These are phyloP conservation scores for Andrena haemorrhoa DNA, from an alignment of 2,888 invertebrate species.

Conservation along the genomic window DNA sequence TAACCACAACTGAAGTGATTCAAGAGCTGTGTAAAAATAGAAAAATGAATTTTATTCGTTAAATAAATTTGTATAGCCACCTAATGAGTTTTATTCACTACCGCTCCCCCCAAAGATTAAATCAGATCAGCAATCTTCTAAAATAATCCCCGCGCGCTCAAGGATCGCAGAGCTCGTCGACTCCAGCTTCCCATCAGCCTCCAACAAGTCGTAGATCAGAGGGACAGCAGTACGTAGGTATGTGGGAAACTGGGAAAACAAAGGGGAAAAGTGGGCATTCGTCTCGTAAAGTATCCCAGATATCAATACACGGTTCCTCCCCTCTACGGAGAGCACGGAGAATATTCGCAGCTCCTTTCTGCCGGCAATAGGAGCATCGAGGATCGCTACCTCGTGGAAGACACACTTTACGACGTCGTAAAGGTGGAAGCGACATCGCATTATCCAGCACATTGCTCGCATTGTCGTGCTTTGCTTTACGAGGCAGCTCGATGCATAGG, in stretches of 20 bases:
- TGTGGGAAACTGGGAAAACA: constrained; percentile 47
- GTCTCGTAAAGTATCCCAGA: constrained; percentile 60
- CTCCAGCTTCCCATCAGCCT: neutral
- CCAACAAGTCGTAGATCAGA: constrained; percentile 1
- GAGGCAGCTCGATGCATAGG: constrained; percentile 60
- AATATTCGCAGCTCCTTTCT: constrained; percentile 17
- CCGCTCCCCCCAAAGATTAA: too few relatives aligned
- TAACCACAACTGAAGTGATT: too few relatives aligned
- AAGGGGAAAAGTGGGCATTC: constrained; percentile 29
- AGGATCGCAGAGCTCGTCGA: too few relatives aligned
- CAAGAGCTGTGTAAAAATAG: too few relatives aligned
- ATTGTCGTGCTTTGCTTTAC: constrained; percentile 71
- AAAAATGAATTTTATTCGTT: too few relatives aligned
- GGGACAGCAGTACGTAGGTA: neutral
- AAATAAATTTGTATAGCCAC: too few relatives aligned
- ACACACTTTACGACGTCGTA: constrained; percentile 51
- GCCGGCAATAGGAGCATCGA: neutral
- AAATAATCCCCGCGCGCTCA: too few relatives aligned
- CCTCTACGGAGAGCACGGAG: constrained; percentile 25
- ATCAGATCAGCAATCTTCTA: too few relatives aligned
- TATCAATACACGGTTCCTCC: constrained; percentile 32
- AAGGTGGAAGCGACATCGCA: constrained; percentile 55
- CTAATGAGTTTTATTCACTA: too few relatives aligned
- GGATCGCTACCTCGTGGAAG: constrained; percentile 27
- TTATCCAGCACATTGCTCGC: constrained; percentile 76